A percentile compares a stretch with the other conserved stretches of the same genome.
These are phyloP conservation scores for Mastacembelus armatus DNA, from an alignment of 2,797 vertebrate genomes.

Conservation along the genomic window DNA sequence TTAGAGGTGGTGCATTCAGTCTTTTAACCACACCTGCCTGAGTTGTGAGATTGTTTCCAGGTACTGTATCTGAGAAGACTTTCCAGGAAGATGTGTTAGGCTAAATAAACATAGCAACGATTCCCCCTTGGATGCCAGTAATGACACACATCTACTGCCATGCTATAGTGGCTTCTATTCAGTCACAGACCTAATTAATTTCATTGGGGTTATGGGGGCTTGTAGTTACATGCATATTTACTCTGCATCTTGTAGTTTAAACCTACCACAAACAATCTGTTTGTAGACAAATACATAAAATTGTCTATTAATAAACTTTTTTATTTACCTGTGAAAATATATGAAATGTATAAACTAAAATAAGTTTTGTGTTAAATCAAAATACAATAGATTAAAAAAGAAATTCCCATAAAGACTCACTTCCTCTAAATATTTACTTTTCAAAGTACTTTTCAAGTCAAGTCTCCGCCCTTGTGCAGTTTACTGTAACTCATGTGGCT, in stretches of 20 bases:
- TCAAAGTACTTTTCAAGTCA: background rate
- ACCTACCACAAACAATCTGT: background rate
- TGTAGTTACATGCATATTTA: slow-evolving; percentile 24
- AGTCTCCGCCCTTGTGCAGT: background rate
- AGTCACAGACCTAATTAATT: slow-evolving; percentile 73
- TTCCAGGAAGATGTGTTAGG: slow-evolving; percentile 30
- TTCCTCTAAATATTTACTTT: background rate
- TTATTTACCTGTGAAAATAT: too few relatives aligned
- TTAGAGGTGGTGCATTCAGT: background rate
- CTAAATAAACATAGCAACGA: slow-evolving; percentile 53
- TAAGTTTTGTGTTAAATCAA: too few relatives aligned
- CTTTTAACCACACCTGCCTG: slow-evolving; percentile 20
- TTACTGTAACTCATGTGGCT: slow-evolving; percentile 8
- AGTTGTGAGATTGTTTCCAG: slow-evolving; percentile 32
- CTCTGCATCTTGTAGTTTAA: background rate
- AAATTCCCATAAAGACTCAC: background rate
- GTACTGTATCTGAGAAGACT: slow-evolving; percentile 19
- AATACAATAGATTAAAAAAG: too few relatives aligned
- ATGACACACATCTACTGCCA: slow-evolving; percentile 39
- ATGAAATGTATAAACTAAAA: background rate
- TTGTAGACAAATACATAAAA: background rate
- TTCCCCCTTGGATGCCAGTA: slow-evolving; percentile 54
- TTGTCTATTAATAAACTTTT: background rate
- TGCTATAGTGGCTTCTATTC: slow-evolving; percentile 41
- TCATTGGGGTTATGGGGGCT: slow-evolving; percentile 49